A percentile compares a stretch with the other conserved stretches of the same genome.
phyloP scores from a whole-genome alignment of 1,140 invertebrate genomes.

The Meloidogyne chitwoodi region DNA sequence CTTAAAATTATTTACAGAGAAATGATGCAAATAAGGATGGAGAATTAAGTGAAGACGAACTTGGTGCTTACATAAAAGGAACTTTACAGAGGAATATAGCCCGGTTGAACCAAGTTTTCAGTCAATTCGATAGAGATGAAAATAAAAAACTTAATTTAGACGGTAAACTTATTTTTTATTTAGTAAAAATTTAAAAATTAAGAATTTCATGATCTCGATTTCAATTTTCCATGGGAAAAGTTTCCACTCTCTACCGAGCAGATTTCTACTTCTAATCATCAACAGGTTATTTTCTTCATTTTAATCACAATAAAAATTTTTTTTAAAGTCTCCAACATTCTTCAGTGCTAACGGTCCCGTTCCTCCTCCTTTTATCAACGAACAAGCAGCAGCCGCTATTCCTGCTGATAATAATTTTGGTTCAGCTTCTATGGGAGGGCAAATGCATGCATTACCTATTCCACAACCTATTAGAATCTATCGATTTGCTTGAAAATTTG shows the following conservation, averaged over 20 bases:
- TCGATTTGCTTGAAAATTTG: background rate
- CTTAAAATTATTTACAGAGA: conserved; percentile 9
- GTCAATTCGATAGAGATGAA: conserved; percentile 22
- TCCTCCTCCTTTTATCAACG: conserved; percentile 10
- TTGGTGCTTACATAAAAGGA: conserved; percentile 25
- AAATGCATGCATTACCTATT: background rate
- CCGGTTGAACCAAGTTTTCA: conserved; percentile 21
- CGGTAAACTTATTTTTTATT: background rate
- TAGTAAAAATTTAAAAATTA: background rate
- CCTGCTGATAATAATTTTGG: background rate
- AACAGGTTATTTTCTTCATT: conserved; percentile 2
- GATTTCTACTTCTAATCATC: background rate
- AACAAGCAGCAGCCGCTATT: conserved; percentile 1
- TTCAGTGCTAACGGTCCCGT: background rate
- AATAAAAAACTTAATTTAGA: conserved; percentile 28
- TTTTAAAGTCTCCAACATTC: background rate
- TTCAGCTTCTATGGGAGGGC: background rate
- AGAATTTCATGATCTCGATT: conserved; percentile 29
- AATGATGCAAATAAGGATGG: conserved; percentile 29
- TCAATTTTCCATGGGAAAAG: conserved; percentile 32
- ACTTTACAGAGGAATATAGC: conserved; percentile 23
- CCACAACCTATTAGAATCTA: conserved; percentile 2
- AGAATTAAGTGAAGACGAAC: conserved; percentile 27
- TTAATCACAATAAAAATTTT: background rate
- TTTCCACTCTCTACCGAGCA: conserved; percentile 14